These are phyloP conservation scores for Coendou prehensilis DNA, from an alignment of 2,797 vertebrate genomes.

Conservation along the genomic window DNA sequence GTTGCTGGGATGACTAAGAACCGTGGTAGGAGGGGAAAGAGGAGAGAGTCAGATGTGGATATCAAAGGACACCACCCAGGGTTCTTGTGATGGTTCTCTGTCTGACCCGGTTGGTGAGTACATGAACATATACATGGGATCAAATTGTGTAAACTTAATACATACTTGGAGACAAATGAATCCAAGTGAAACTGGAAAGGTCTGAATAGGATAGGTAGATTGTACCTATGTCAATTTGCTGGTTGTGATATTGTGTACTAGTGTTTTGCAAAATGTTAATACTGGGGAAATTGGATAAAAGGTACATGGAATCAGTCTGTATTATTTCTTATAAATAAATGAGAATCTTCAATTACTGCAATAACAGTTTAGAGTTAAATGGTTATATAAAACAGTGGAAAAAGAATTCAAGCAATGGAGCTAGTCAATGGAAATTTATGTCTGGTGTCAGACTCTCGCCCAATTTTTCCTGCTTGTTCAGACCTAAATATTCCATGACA, in stretches of 20 bases:
- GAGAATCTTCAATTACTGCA: neutral
- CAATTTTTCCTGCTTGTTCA: conserved; percentile 72
- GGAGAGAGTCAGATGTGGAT: neutral
- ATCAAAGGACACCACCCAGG: neutral
- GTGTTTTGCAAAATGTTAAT: neutral
- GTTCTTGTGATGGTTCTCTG: neutral
- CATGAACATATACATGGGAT: neutral
- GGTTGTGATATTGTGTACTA: neutral
- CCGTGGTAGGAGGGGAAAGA: neutral
- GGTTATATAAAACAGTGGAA: neutral
- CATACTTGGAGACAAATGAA: neutral
- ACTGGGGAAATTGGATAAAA: neutral
- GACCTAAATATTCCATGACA: conserved; percentile 66
- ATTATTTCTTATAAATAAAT: neutral
- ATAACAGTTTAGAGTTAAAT: neutral
- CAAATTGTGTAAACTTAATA: neutral
- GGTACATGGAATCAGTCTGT: neutral
- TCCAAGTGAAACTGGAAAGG: neutral
- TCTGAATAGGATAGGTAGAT: neutral
- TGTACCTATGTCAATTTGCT: neutral
- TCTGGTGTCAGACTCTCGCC: conserved; percentile 72
- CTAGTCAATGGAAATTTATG: conserved; percentile 77
- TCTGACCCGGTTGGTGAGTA: neutral
- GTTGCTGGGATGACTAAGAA: neutral
- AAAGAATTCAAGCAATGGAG: conserved; percentile 73